phyloP scores from a whole-genome alignment of 2,113 vertebrate species.

The Chloropsis cyanopogon region DNA sequence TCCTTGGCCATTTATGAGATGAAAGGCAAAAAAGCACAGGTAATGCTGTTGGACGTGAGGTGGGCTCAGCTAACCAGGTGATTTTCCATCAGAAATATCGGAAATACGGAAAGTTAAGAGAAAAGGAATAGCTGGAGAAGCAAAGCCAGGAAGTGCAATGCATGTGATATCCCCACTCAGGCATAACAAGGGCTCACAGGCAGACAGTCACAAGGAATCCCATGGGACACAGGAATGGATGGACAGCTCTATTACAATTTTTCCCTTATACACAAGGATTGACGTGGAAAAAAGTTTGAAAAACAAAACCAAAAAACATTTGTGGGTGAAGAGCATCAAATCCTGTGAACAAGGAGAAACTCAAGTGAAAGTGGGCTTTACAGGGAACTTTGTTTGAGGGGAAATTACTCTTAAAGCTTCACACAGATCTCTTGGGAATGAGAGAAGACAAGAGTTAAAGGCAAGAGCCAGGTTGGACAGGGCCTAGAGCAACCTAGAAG shows the following conservation, averaged over 20 bases:
- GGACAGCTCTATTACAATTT: not conserved
- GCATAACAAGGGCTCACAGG: not conserved
- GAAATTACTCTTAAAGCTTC: not conserved
- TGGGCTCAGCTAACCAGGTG: accelerated
- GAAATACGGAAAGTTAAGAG: not conserved
- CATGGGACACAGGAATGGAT: not conserved
- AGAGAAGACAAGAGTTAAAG: not conserved
- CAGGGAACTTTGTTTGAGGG: not conserved
- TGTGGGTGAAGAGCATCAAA: not conserved
- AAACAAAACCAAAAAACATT: not conserved
- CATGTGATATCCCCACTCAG: not conserved
- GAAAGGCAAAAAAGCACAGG: not conserved
- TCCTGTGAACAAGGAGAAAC: not conserved
- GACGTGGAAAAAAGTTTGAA: not conserved
- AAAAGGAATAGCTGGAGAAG: not conserved
- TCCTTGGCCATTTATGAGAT: not conserved
- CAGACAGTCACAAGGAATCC: not conserved
- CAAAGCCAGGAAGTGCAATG: not conserved
- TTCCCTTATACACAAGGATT: not conserved
- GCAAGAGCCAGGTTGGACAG: accelerated
- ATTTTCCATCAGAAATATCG: not conserved
- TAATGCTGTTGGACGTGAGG: not conserved
- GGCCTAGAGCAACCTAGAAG: not conserved
- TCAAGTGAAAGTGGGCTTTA: not conserved
- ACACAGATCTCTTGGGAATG: accelerated